These are phyloP conservation scores for Prietella phreatophila DNA, from an alignment of 2,113 vertebrate species.

Conservation along the genomic window DNA sequence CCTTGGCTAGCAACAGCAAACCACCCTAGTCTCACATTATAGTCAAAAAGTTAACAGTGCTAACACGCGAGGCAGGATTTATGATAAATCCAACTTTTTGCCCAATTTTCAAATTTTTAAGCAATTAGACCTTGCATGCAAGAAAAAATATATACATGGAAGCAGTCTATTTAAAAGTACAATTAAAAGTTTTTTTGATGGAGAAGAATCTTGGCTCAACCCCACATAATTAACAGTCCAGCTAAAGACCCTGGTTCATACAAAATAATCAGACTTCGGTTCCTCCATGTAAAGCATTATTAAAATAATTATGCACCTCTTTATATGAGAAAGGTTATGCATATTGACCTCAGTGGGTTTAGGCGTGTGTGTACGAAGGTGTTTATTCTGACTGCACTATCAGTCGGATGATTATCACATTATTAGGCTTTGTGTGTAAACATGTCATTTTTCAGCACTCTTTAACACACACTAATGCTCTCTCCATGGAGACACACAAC, in stretches of 20 bases:
- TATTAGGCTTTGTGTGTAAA: not conserved
- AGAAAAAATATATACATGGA: no score
- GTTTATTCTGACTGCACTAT: slow-evolving; percentile 1
- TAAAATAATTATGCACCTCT: not conserved
- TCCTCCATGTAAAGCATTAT: not conserved
- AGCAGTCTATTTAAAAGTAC: no score
- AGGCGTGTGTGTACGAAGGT: not conserved
- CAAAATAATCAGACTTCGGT: not conserved
- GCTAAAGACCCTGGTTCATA: not conserved
- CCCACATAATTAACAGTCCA: no score
- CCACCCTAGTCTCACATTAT: no score
- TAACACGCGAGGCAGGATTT: no score
- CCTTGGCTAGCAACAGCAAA: no score
- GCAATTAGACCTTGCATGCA: no score
- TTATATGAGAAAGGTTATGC: not conserved
- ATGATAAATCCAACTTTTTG: no score
- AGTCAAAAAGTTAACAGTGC: no score
- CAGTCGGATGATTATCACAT: not conserved
- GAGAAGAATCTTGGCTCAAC: no score
- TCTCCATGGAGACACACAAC: not conserved
- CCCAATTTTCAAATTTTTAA: no score
- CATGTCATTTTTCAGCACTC: slow-evolving; percentile 12
- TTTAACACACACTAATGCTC: slow-evolving; percentile 19
- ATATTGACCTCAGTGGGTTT: not conserved
- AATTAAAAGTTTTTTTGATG: no score